Evolutionary conservation across 2,888 invertebrate genomes (phyloP).

Genomic region (Arrhopalites spinosus): DNA sequence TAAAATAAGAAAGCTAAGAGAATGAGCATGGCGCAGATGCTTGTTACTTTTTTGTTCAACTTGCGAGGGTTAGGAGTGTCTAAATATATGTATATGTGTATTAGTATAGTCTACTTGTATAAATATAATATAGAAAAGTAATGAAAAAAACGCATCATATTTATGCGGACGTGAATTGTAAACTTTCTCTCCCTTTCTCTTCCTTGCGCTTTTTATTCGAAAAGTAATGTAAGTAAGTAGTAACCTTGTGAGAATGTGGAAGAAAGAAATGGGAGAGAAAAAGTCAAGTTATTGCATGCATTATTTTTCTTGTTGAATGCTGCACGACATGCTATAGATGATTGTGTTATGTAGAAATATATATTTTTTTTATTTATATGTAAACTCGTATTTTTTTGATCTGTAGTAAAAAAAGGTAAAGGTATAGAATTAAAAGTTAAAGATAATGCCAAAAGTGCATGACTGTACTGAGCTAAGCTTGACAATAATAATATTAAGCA

Average conservation of each 20-base stretch:
- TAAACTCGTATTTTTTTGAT: background rate
- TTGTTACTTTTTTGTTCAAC: background rate
- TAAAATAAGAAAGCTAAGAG: too few relatives aligned
- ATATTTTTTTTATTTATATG: background rate
- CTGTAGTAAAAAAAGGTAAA: too few relatives aligned
- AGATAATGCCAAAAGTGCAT: background rate
- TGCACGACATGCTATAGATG: background rate
- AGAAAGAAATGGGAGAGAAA: background rate
- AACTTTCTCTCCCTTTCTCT: background rate
- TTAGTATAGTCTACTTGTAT: too few relatives aligned
- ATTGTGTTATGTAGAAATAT: background rate
- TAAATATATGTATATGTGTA: background rate
- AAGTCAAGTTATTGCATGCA: background rate
- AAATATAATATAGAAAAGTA: too few relatives aligned
- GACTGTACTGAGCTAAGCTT: background rate
- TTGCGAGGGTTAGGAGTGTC: background rate
- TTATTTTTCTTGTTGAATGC: background rate
- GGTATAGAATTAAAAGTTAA: too few relatives aligned
- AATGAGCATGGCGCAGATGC: background rate
- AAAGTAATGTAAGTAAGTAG: too few relatives aligned
- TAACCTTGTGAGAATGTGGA: background rate
- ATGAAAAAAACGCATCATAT: background rate
- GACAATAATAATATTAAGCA: background rate
- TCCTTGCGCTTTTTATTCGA: too few relatives aligned
- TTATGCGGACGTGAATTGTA: slow-evolving; percentile 1